These are phyloP conservation scores for Saccopteryx leptura DNA, from an alignment of 2,113 vertebrate species.

Conservation along the genomic window DNA sequence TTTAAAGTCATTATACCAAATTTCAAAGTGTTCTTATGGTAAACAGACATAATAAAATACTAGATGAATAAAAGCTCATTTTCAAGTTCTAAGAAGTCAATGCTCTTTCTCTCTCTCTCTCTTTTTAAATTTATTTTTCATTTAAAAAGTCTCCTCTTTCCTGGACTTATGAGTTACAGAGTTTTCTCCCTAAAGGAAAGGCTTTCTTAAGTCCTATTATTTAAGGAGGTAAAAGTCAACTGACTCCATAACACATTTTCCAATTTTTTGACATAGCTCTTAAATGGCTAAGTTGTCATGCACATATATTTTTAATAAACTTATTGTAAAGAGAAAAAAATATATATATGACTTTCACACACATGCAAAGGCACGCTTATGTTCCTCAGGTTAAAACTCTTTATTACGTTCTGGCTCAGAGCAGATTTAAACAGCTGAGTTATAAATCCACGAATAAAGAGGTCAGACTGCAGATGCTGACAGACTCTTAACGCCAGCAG, in stretches of 20 bases:
- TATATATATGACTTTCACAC: neutral
- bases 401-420: conserved; percentile 69
- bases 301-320: conserved; percentile 26
- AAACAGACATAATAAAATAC: conserved; percentile 70
- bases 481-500: neutral
- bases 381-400: conserved; percentile 29
- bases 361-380: neutral
- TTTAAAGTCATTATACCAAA: conserved; percentile 78
- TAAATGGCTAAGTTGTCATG: conserved; percentile 15
- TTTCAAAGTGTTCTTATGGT: conserved; percentile 73
- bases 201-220: conserved; percentile 7
- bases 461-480: conserved; percentile 59
- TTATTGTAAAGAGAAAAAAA: conserved; percentile 29
- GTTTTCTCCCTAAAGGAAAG: conserved; percentile 5
- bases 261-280: neutral
- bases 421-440: conserved; percentile 63
- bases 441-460: conserved; percentile 53
- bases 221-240: conserved; percentile 19
- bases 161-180: neutral
- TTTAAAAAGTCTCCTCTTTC: conserved; percentile 38
- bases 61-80: conserved; percentile 43
- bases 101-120: neutral
- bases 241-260: conserved; percentile 1
- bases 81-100: conserved; percentile 58
- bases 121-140: conserved; percentile 13